Conservation (phyloP, 2,113 vertebrate species). For the Typhlomys cinereus region DNA sequence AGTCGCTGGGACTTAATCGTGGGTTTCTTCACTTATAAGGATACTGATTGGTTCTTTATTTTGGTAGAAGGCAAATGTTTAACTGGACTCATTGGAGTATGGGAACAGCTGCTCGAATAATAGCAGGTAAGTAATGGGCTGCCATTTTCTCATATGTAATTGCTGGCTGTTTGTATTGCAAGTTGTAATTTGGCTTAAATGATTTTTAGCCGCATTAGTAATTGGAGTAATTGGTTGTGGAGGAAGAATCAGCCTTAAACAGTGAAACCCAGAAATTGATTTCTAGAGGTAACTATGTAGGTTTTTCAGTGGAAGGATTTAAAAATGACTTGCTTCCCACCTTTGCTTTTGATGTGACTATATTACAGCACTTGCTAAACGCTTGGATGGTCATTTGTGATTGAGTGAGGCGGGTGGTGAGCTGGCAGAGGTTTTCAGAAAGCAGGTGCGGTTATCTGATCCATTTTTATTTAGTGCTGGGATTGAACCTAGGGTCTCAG, state of each 20-base stretch:
- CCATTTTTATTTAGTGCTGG: not conserved
- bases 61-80: conserved; percentile 88
- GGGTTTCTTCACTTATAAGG: conserved; percentile 14
- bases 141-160: conserved; percentile 45
- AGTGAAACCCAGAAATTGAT: conserved; percentile 64
- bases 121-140: conserved; percentile 87
- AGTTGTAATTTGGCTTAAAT: conserved; percentile 61
- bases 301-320: conserved; percentile 52
- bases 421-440: not conserved
- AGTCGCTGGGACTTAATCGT: conserved; percentile 3
- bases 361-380: not conserved
- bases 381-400: not conserved
- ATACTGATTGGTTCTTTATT: conserved; percentile 55
- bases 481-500: not conserved
- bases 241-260: conserved; percentile 65
- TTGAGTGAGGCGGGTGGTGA: not conserved
- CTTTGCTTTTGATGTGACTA: conserved; percentile 1
- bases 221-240: conserved; percentile 62
- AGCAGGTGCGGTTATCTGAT: not conserved
- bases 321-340: conserved; percentile 2
- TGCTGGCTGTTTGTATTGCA: conserved; percentile 33
- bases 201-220: conserved; percentile 38
- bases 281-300: conserved; percentile 54
- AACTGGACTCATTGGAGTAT: conserved; percentile 90
- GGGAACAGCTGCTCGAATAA: conserved; percentile 88